These are phyloP conservation scores for Sylvilagus bachmani DNA, from an alignment of 2,113 vertebrate genomes.

Conservation along the genomic window DNA sequence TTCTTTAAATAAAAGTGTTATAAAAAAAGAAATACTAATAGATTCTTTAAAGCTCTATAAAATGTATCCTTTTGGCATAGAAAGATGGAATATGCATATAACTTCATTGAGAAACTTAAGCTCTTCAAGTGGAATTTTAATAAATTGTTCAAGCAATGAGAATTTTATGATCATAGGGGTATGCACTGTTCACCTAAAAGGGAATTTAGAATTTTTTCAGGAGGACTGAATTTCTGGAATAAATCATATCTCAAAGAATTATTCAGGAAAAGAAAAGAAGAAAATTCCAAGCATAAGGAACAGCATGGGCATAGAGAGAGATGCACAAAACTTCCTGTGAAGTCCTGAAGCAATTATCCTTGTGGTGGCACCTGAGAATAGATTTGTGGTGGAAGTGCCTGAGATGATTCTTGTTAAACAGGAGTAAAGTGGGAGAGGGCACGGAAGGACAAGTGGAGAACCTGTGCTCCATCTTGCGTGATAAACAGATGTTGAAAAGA, in stretches of 20 bases:
- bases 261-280: neutral
- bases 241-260: neutral
- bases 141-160: neutral
- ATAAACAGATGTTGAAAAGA: neutral
- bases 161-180: neutral
- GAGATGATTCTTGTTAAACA: neutral
- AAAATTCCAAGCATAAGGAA: neutral
- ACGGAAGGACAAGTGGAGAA: neutral
- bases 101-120: fast-evolving
- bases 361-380: neutral
- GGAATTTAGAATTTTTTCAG: neutral
- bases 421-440: neutral
- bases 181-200: neutral
- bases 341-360: too few relatives aligned
- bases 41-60: neutral
- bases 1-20: too few relatives aligned
- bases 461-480: neutral
- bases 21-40: neutral
- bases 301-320: neutral
- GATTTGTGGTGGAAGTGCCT: neutral
- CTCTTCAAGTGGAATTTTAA: neutral
- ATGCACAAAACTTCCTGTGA: neutral
- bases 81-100: neutral
- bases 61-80: neutral
- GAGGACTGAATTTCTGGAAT: neutral